Evolutionary conservation across 2,113 vertebrate genomes (phyloP).

Genomic region (Myotis brandtii): DNA sequence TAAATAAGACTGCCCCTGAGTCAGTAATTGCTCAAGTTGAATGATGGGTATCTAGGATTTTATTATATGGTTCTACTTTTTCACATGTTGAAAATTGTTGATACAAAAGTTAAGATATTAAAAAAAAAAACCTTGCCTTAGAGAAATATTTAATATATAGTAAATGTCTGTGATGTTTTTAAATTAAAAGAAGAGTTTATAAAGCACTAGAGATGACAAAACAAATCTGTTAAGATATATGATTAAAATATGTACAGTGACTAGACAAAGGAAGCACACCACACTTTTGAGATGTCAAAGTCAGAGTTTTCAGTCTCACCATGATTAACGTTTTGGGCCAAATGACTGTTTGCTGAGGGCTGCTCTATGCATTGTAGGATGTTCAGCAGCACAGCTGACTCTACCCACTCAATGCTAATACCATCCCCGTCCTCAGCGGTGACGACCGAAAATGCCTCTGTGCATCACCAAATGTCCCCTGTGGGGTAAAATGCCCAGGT

Average conservation of each 20-base stretch:
- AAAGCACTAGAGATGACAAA: neutral
- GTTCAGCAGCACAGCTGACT: neutral
- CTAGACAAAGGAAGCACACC: neutral
- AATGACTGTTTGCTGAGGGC: neutral
- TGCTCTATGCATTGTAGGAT: accelerated
- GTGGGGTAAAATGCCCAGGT: neutral
- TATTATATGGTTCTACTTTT: neutral
- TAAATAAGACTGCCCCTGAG: neutral
- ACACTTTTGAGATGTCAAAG: neutral
- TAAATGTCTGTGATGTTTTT: neutral
- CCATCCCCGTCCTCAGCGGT: neutral
- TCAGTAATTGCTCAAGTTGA: neutral
- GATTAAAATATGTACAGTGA: neutral
- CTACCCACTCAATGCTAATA: neutral
- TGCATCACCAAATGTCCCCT: neutral
- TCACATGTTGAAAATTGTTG: neutral
- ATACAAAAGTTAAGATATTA: neutral
- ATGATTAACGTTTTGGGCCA: neutral
- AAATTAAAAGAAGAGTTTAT: neutral
- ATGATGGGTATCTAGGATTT: neutral
- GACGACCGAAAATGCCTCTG: neutral
- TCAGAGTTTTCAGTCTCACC: neutral
- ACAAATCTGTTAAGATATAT: neutral
- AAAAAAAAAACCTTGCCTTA: neutral
- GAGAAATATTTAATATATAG: neutral